Evolutionary conservation across 2,888 invertebrate genomes (phyloP).

Genomic region (Furcula furcula): DNA sequence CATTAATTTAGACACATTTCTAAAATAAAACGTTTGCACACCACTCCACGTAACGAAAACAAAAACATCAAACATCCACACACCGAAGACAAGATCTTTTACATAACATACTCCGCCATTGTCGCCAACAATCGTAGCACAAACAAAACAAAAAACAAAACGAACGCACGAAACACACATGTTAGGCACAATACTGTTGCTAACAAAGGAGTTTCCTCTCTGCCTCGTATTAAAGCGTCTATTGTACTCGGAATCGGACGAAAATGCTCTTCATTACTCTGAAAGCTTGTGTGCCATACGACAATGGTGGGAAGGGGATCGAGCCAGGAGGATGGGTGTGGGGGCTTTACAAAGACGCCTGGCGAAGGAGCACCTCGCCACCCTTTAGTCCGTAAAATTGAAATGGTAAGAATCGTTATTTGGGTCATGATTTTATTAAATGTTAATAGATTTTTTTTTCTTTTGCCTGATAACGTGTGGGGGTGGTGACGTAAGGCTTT

Average conservation of each 20-base stretch:
- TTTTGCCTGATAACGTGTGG: constrained; percentile 9
- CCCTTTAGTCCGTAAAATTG: constrained; percentile 80
- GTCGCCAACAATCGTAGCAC: constrained; percentile 68
- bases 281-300: constrained; percentile 80
- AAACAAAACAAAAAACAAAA: constrained; percentile 57
- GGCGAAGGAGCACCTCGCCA: constrained; percentile 65
- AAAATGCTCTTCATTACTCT: constrained; percentile 83
- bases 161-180: constrained; percentile 67
- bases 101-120: constrained; percentile 47
- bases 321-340: constrained; percentile 23
- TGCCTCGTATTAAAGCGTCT: constrained; percentile 76
- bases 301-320: constrained; percentile 66
- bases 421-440: constrained; percentile 81
- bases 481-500: constrained; percentile 2
- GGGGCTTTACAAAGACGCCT: constrained; percentile 67
- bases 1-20: no score
- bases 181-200: constrained; percentile 63
- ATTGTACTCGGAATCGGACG: constrained; percentile 80
- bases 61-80: constrained; percentile 24
- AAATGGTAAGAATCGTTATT: constrained; percentile 79
- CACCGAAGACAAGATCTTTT: constrained; percentile 36
- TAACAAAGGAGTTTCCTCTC: constrained; percentile 77
- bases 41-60: constrained; percentile 23
- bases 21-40: constrained; percentile 4
- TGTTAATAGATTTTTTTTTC: constrained; percentile 62